phyloP scores from a whole-genome alignment of 2,797 vertebrate species.

The Chiroxiphia lanceolata region DNA sequence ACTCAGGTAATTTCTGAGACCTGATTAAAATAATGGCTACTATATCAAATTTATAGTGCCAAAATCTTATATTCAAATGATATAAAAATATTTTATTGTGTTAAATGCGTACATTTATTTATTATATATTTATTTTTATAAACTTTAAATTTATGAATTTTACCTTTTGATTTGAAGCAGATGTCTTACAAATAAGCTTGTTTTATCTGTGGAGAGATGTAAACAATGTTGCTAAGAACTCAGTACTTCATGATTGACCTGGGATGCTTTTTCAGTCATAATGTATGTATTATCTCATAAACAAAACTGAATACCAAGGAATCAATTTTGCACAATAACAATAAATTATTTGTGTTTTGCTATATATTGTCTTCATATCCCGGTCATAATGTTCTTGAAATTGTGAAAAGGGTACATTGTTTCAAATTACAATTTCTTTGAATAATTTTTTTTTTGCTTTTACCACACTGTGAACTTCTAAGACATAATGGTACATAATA shows the following conservation, averaged over 20 bases:
- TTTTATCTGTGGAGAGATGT: background rate
- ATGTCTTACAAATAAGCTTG: background rate
- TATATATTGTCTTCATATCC: background rate
- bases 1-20: background rate
- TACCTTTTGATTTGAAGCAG: background rate
- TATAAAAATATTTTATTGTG: background rate
- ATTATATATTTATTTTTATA: background rate
- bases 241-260: background rate
- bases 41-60: background rate
- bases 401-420: background rate
- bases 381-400: background rate
- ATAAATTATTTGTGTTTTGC: background rate
- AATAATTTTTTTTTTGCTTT: background rate
- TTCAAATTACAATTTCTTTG: background rate
- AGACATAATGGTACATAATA: background rate
- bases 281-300: background rate
- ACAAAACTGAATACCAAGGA: background rate
- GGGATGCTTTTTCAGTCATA: background rate
- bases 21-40: background rate
- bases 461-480: background rate
- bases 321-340: background rate
- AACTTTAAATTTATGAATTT: background rate
- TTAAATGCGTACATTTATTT: background rate
- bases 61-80: background rate
- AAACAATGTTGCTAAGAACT: background rate